Evolutionary conservation across 92 coral and sea anemone genomes (phyloP), one percentile per base, ranked within the genome.

Genomic region (Umimayanthus chanpuru): DNA sequence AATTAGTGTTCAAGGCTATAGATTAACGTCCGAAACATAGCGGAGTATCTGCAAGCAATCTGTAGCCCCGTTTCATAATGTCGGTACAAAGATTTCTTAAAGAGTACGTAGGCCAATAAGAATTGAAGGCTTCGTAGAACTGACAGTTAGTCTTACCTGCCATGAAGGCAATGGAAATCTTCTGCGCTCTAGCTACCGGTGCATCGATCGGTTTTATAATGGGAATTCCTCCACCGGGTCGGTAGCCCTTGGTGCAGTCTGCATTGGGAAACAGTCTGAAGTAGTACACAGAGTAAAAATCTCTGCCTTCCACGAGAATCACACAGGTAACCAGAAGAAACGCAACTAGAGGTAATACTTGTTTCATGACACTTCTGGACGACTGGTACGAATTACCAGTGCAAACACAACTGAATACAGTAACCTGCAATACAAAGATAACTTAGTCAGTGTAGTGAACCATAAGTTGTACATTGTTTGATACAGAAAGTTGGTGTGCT

Each of bases 111-210:
- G 8, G 11, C 14, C 53, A 56, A 56, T 20, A 56, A 56, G 16
- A 32, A 32, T 32, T 32, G 23, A 56, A 15, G 21, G 66, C 23
- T 56, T 56, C 53, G 8, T 10, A 47, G 12, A 47, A 47, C 53
- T n/a, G 20, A 44, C 1, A 7, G 1, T 21, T 64, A 32, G 6
- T 1, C n/a, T 9, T 9, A 81, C 85, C 85, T 58, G 85, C 85
- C 29, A 82, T 40, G 29, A 82, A 82, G 28, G 86, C 76, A 40
- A 82, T 82, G 2, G 86, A n/a, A 20, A 10, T 40, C 6, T 82
- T 65, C 71, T 82, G 86, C 23, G 86, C 86, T 65, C 25, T 66
- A 12, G 86, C 86, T 21, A 82, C 86, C 4, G 86, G 86, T 41
- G 86, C 74, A 6, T 82, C 58, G 9, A 82, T 82, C 4, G 86